Conservation (phyloP, 2,113 vertebrate species). For the Apaloderma vittatum region DNA sequence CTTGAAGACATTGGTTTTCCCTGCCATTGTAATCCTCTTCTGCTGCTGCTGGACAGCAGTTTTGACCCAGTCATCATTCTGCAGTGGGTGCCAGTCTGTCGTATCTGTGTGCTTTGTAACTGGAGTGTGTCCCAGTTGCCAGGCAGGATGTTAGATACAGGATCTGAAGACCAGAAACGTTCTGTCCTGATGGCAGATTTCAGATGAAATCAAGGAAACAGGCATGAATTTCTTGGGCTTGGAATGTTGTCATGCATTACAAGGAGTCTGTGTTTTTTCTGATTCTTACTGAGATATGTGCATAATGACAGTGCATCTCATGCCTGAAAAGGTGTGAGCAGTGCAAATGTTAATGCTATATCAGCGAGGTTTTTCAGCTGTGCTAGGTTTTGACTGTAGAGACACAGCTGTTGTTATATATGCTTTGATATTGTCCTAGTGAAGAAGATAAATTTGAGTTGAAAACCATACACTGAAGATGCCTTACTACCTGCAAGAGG, state of each 20-base stretch:
- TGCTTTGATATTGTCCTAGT: not conserved
- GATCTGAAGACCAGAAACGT: not conserved
- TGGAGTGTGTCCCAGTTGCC: not conserved
- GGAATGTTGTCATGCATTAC: not conserved
- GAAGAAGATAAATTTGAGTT: not conserved
- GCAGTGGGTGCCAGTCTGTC: not conserved
- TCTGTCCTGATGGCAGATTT: not conserved
- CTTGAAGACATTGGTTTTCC: not conserved
- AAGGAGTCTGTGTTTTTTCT: not conserved
- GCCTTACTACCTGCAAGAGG: not conserved
- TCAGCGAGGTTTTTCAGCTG: not conserved
- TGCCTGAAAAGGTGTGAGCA: not conserved
- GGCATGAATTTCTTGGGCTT: not conserved
- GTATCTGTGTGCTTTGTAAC: not conserved
- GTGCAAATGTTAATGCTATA: not conserved
- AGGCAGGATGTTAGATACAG: not conserved
- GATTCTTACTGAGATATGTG: rapidly evolving
- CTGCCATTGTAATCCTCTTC: rapidly evolving
- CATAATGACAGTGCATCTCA: not conserved
- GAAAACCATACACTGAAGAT: not conserved
- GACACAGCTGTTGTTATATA: rapidly evolving
- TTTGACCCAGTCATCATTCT: not conserved
- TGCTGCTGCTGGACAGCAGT: not conserved
- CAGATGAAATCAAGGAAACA: not conserved
- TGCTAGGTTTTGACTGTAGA: not conserved